Evolutionary conservation across 2,888 invertebrate species (phyloP).

Genomic region (Hirtodrosophila histrioides): DNA sequence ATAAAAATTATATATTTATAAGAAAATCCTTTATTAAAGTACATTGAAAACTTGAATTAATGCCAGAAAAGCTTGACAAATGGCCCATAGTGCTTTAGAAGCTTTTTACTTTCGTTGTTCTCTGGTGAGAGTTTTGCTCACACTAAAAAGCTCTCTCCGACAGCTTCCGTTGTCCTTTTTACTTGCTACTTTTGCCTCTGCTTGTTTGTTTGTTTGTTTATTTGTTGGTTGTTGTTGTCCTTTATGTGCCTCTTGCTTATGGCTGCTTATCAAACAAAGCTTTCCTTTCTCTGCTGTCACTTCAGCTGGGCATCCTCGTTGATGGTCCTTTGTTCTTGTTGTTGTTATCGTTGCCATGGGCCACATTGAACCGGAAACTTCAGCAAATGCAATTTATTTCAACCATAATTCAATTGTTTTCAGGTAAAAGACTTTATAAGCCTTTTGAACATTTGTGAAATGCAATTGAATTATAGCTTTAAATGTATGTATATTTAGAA

Average conservation of each 20-base stretch:
- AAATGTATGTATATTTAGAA: too few relatives aligned
- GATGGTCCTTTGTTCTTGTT: constrained; percentile 23
- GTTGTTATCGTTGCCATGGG: constrained; percentile 45
- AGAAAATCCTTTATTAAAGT: too few relatives aligned
- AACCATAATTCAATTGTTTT: constrained; percentile 41
- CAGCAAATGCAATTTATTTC: constrained; percentile 53
- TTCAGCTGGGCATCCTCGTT: constrained; percentile 19
- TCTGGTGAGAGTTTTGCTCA: neutral
- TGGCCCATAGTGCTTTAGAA: too few relatives aligned
- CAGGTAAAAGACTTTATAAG: constrained; percentile 2
- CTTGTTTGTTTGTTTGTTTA: constrained; percentile 41
- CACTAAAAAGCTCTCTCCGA: constrained; percentile 13
- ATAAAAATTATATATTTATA: too few relatives aligned
- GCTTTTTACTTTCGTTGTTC: neutral
- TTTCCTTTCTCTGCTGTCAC: constrained; percentile 51
- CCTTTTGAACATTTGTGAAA: constrained; percentile 3
- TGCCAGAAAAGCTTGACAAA: too few relatives aligned
- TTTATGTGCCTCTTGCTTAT: constrained; percentile 21
- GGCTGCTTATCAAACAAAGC: constrained; percentile 64
- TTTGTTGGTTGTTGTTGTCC: constrained; percentile 26
- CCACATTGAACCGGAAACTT: constrained; percentile 57
- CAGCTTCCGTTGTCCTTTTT: constrained; percentile 55
- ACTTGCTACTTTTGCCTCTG: constrained; percentile 39
- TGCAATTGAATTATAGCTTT: constrained; percentile 1
- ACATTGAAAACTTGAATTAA: too few relatives aligned